Percentiles rank a stretch among this genome's conserved stretches.
phyloP scores from a whole-genome alignment of 2,113 vertebrate species.

The Chlorodrepanis virens region DNA sequence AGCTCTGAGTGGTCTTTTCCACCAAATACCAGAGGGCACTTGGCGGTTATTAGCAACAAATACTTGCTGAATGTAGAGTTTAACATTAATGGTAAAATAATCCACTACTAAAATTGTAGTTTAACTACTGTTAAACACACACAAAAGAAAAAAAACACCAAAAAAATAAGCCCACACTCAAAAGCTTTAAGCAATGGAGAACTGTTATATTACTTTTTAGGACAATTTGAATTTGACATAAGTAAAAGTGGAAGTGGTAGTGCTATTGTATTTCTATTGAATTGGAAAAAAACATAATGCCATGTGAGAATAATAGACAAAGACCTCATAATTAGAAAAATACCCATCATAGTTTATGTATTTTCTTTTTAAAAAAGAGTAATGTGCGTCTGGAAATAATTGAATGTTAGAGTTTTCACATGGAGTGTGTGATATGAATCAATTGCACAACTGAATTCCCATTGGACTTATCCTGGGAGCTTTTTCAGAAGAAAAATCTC shows the following conservation, averaged over 20 bases:
- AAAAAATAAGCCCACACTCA: not conserved
- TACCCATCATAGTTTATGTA: not conserved
- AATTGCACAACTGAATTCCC: not conserved
- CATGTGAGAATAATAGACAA: not conserved
- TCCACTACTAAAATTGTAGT: not conserved
- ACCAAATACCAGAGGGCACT: not conserved
- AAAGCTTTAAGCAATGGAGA: not conserved
- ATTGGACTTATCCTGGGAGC: not conserved
- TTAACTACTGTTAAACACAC: not conserved
- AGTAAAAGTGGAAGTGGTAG: not conserved
- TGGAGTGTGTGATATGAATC: not conserved
- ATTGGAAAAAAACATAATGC: not conserved
- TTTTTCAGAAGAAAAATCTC: not conserved
- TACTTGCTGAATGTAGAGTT: not conserved
- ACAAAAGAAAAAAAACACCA: not conserved
- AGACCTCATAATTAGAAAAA: not conserved
- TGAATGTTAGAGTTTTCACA: not conserved
- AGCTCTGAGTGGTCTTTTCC: not conserved
- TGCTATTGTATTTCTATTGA: not conserved
- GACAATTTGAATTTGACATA: not conserved
- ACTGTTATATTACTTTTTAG: not conserved
- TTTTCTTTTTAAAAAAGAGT: not conserved
- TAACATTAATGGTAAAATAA: not conserved
- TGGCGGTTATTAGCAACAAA: not conserved
- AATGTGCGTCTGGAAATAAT: not conserved